These are phyloP conservation scores for Archivesica marissinica DNA, from an alignment of 1,140 invertebrate species.

Conservation along the genomic window DNA sequence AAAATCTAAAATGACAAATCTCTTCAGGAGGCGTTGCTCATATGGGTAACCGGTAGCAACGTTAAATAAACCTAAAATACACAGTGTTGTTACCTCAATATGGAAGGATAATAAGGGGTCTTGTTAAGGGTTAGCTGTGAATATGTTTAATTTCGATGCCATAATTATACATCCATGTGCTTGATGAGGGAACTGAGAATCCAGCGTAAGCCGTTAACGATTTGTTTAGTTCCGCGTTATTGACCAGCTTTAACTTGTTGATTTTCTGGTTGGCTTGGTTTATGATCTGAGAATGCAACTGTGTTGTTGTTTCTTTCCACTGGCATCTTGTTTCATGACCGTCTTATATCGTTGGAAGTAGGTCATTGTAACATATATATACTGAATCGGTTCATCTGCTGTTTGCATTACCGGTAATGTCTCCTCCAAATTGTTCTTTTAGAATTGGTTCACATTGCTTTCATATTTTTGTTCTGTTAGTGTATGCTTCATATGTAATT, in stretches of 20 bases:
- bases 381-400: background rate
- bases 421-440: background rate
- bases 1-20: too few relatives aligned
- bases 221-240: slow-evolving; percentile 6
- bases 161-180: background rate
- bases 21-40: too few relatives aligned
- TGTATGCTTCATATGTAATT: too few relatives aligned
- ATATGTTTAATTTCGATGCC: slow-evolving; percentile 15
- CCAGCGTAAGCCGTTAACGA: background rate
- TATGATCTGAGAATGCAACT: background rate
- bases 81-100: too few relatives aligned
- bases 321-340: background rate
- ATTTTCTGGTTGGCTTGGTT: background rate
- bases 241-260: background rate
- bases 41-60: too few relatives aligned
- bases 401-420: background rate
- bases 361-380: background rate
- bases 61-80: too few relatives aligned
- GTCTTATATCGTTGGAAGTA: background rate
- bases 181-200: slow-evolving; percentile 2
- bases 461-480: too few relatives aligned
- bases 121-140: background rate
- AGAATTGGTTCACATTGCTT: background rate
- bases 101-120: background rate
- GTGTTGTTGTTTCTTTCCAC: background rate